Conservation (phyloP, 2,888 invertebrate genomes). For the Diabrotica balteata region DNA sequence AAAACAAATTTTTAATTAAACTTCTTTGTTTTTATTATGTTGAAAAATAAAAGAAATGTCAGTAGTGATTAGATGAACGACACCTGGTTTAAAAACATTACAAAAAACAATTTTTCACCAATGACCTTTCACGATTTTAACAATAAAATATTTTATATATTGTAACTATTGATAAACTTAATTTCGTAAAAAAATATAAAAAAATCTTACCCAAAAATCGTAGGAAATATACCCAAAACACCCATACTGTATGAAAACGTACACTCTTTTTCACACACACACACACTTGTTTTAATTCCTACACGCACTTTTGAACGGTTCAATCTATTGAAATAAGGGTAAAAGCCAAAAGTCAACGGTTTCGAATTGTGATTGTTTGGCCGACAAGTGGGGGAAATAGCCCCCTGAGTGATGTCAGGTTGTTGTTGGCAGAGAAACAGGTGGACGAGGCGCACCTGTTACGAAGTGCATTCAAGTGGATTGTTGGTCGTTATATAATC, state of each 20-base stretch:
- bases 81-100: too few species aligned
- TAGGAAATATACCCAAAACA: constrained; percentile 19
- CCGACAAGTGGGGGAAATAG: background rate
- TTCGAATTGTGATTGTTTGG: background rate
- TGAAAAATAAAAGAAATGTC: too few species aligned
- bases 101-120: too few species aligned
- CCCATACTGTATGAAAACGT: constrained; percentile 6
- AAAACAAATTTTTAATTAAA: too few species aligned
- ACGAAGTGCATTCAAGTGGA: constrained; percentile 2
- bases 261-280: background rate
- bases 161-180: background rate
- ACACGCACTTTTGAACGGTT: constrained; percentile 2
- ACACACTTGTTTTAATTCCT: background rate
- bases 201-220: constrained; percentile 18
- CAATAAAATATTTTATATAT: too few species aligned
- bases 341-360: constrained; percentile 13
- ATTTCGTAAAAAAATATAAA: background rate
- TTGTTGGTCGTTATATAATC: constrained; percentile 13
- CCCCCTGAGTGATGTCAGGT: constrained; percentile 15
- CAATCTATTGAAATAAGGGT: background rate
- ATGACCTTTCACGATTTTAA: too few species aligned
- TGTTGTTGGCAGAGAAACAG: constrained; percentile 15
- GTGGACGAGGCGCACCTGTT: constrained; percentile 20
- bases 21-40: too few species aligned
- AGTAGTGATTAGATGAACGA: too few species aligned